Percentiles rank a stretch among this genome's conserved stretches.
Conservation (phyloP, 2,888 invertebrate genomes). For the Exephanes ischioxanthus region DNA sequence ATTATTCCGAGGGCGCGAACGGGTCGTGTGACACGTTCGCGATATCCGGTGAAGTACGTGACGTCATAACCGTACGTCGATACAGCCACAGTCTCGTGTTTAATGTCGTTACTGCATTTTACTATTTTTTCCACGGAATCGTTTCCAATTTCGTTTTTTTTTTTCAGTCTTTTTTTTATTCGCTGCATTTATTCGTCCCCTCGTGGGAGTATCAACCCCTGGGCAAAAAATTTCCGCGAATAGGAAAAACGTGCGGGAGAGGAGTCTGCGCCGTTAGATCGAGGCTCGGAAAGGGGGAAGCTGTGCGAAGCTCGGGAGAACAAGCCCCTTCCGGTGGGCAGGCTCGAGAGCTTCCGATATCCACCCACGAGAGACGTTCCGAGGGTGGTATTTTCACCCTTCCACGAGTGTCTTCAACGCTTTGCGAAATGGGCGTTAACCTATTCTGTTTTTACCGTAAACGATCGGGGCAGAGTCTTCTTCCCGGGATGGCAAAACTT, state of each 20-base stretch:
- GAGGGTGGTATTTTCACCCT: conserved; percentile 44
- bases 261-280: conserved; percentile 54
- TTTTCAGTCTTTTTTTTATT: conserved; percentile 23
- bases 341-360: conserved; percentile 29
- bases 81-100: conserved; percentile 59
- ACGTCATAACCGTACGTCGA: conserved; percentile 79
- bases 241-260: conserved; percentile 36
- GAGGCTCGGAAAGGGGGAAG: conserved; percentile 21
- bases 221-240: conserved; percentile 41
- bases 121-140: conserved; percentile 18
- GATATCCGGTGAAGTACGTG: conserved; percentile 83
- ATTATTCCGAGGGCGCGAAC: conserved; percentile 81
- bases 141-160: conserved; percentile 19
- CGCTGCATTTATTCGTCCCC: background rate
- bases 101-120: conserved; percentile 56
- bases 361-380: conserved; percentile 25
- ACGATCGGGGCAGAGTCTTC: conserved; percentile 13
- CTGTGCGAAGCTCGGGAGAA: conserved; percentile 44
- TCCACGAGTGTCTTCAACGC: conserved; percentile 7
- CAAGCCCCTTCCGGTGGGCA: conserved; percentile 43
- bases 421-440: conserved; percentile 53
- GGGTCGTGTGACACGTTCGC: conserved; percentile 80
- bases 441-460: conserved; percentile 38
- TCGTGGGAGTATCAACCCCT: background rate
- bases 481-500: conserved; percentile 47